Percentiles rank a stretch among this genome's conserved stretches.
phyloP scores from a whole-genome alignment of 2,113 vertebrate genomes.

The Planiliza haematocheilus region DNA sequence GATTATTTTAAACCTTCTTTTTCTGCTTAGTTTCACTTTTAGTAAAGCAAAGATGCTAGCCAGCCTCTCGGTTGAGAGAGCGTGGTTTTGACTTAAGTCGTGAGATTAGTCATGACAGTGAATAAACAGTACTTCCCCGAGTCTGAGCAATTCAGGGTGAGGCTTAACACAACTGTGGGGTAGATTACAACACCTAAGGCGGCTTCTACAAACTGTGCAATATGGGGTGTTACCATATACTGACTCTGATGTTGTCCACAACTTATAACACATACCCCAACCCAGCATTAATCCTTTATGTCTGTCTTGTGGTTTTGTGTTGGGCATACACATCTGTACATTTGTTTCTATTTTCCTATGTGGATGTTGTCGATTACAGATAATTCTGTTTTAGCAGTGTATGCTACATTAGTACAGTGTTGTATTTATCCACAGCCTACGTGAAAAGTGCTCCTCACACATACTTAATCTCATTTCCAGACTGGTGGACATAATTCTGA shows the following conservation, averaged over 20 bases:
- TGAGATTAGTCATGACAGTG: not conserved
- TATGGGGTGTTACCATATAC: no score
- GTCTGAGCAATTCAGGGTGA: not conserved
- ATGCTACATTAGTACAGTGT: not conserved
- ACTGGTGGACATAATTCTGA: conserved; percentile 90
- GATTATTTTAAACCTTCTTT: not conserved
- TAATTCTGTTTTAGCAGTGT: not conserved
- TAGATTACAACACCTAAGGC: no score
- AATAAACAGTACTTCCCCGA: not conserved
- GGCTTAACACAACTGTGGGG: not conserved
- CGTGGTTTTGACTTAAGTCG: not conserved
- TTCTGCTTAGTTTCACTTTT: no score
- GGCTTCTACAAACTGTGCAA: no score
- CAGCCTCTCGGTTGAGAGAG: not conserved
- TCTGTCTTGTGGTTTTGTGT: not conserved
- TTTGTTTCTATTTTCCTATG: not conserved
- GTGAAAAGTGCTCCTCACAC: conserved; percentile 7
- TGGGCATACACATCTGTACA: not conserved
- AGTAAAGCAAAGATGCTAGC: not conserved
- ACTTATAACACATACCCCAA: not conserved
- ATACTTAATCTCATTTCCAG: conserved; percentile 75
- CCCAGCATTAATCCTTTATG: not conserved
- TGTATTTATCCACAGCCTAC: not conserved
- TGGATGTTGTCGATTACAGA: not conserved
- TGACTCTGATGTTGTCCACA: not conserved